These are phyloP conservation scores for Brenthis hecate DNA, from an alignment of 2,888 invertebrate species.

Conservation along the genomic window DNA sequence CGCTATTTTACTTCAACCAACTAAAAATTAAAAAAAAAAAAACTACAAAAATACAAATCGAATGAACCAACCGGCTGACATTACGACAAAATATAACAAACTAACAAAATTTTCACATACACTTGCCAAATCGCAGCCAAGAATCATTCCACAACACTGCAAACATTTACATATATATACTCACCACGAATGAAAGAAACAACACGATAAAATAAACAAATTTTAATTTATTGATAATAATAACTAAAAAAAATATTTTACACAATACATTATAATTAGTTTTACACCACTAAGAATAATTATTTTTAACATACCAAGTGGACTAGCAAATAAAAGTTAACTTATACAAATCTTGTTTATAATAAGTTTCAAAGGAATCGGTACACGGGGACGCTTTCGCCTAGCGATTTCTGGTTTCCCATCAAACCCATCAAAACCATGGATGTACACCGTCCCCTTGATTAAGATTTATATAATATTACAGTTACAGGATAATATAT, in stretches of 20 bases:
- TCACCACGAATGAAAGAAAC: slow-evolving; percentile 29
- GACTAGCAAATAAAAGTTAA: slow-evolving; percentile 81
- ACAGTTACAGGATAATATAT: slow-evolving; percentile 70
- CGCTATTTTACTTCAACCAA: no score
- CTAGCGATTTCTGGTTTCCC: not conserved
- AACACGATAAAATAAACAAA: slow-evolving; percentile 76
- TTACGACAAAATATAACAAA: no score
- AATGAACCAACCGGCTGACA: no score
- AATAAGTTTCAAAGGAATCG: slow-evolving; percentile 39
- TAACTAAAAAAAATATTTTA: slow-evolving; percentile 80
- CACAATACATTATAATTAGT: slow-evolving; percentile 82
- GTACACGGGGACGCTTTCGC: slow-evolving; percentile 19
- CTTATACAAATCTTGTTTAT: slow-evolving; percentile 57
- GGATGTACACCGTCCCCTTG: slow-evolving; percentile 39
- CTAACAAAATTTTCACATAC: no score
- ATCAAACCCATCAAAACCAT: not conserved
- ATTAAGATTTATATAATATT: slow-evolving; percentile 44
- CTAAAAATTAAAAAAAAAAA: no score
- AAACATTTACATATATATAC: not conserved
- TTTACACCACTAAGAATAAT: slow-evolving; percentile 80
- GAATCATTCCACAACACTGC: no score
- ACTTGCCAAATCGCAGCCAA: no score
- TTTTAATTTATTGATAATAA: slow-evolving; percentile 82
- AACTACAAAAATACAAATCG: no score
- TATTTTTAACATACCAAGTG: slow-evolving; percentile 74